Conservation (phyloP, 2,113 vertebrate genomes). For the Scortum barcoo region DNA sequence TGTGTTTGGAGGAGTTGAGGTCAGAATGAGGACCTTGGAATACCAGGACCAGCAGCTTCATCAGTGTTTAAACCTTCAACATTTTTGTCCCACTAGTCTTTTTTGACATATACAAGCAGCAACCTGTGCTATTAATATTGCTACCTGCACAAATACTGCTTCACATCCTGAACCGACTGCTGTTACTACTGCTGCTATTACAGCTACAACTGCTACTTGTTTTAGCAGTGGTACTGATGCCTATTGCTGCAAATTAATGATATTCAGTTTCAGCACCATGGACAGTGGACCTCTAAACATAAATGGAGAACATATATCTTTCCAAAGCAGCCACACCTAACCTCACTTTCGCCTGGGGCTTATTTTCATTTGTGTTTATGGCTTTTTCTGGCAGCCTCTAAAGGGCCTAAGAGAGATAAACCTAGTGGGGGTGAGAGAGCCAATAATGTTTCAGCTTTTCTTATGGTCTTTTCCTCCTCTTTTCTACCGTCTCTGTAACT, state of each 20-base stretch:
- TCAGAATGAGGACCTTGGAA: no score
- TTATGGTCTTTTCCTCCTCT: background rate
- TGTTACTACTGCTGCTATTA: background rate
- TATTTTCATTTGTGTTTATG: background rate
- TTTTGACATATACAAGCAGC: no score
- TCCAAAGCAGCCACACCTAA: background rate
- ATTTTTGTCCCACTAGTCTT: no score
- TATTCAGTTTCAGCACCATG: background rate
- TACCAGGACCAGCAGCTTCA: no score
- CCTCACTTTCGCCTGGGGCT: background rate
- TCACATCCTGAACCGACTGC: background rate
- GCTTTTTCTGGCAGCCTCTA: background rate
- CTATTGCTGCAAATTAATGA: background rate
- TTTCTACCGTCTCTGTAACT: constrained; percentile 22
- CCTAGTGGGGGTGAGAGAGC: background rate
- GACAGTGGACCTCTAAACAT: background rate
- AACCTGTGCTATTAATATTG: no score
- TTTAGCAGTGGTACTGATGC: background rate
- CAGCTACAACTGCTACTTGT: background rate
- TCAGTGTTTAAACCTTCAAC: no score
- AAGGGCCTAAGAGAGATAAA: background rate
- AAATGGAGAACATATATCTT: no score
- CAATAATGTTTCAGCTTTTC: background rate
- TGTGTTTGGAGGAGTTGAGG: no score
- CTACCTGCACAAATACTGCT: background rate